These are phyloP conservation scores for Drosophila fulvimacula DNA, from an alignment of 2,888 invertebrate genomes.

Conservation along the genomic window DNA sequence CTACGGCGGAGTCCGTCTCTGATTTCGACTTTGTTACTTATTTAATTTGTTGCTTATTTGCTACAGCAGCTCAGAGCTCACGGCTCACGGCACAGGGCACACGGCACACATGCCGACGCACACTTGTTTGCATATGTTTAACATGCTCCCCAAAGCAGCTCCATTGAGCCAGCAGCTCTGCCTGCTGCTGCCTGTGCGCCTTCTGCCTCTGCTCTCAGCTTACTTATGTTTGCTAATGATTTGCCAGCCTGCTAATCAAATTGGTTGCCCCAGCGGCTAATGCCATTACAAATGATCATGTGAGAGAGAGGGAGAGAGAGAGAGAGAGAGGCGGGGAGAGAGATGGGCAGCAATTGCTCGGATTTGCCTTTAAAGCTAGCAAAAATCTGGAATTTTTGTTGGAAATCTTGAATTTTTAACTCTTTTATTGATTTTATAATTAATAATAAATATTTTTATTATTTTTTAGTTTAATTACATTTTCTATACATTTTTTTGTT, in stretches of 20 bases:
- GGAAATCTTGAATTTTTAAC: too few species aligned
- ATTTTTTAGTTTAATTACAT: too few species aligned
- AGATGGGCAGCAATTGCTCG: neutral
- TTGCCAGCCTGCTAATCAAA: constrained; percentile 73
- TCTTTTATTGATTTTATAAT: too few species aligned
- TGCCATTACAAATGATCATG: constrained; percentile 58
- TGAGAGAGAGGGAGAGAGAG: neutral
- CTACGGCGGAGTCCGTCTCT: constrained; percentile 28
- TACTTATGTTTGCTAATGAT: constrained; percentile 72
- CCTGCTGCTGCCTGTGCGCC: neutral
- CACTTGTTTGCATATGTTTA: constrained; percentile 78
- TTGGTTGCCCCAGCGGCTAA: constrained; percentile 62
- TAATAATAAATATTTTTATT: too few species aligned
- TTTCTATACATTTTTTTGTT: too few species aligned
- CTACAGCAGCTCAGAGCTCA: constrained; percentile 15
- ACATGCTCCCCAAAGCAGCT: constrained; percentile 53
- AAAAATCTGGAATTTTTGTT: neutral
- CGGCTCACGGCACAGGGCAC: constrained; percentile 33
- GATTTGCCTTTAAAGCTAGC: neutral
- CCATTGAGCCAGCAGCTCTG: constrained; percentile 18
- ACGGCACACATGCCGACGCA: constrained; percentile 54
- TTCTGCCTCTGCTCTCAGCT: constrained; percentile 16
- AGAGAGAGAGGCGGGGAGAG: neutral
- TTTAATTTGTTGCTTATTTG: constrained; percentile 80
- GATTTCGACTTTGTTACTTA: constrained; percentile 77